Evolutionary conservation across 2,888 invertebrate species (phyloP), one percentile per base, ranked within the genome.

Genomic region (Choristoneura rosaceana): DNA sequence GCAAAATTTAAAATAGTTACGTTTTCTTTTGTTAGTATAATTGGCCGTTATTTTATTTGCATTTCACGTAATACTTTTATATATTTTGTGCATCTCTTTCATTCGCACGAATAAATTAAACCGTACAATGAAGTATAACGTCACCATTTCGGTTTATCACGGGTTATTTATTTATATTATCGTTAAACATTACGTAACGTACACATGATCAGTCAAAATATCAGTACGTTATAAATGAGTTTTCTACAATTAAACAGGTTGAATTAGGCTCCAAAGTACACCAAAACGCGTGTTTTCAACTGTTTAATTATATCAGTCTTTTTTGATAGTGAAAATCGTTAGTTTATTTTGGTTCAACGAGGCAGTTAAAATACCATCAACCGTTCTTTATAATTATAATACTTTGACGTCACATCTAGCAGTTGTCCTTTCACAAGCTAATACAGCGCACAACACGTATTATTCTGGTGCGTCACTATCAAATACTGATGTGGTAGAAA

Each of bases 371-470:
- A 25, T 25, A 55, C 55, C 25, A 55, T 55, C 10, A 55, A 55
- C 25, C 17, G n/a, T n/a, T 47, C 50, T 15, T 52, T 25, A 25
- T 25, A 55, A 55, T 55, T 55, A 25, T 25, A 12, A 25, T 25
- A 12, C 55, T 3, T 25, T 4, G 25, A 55, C 25, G 25, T 55
- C 55, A 55, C 55, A 25, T 25, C 4, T 55, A 55, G 25, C 55
- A 55, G 55, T 25, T 55, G 55, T 55, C 55, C 12, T 17, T 55
- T 55, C 55, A 55, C 55, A 55, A 2, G 55, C 4, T 55, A 45
- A 38, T 45, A 47, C 64, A 59, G 47, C 47, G 59, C 67, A 33
- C 45, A 25, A 68, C 71, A 70, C 62, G 67, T 58, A 58, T 47
- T 63, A 33, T 15, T 41, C 38, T 12, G 45, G 4, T 12, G 41